phyloP scores from a whole-genome alignment of 1,140 invertebrate species.

The Drosophila arawakana region DNA sequence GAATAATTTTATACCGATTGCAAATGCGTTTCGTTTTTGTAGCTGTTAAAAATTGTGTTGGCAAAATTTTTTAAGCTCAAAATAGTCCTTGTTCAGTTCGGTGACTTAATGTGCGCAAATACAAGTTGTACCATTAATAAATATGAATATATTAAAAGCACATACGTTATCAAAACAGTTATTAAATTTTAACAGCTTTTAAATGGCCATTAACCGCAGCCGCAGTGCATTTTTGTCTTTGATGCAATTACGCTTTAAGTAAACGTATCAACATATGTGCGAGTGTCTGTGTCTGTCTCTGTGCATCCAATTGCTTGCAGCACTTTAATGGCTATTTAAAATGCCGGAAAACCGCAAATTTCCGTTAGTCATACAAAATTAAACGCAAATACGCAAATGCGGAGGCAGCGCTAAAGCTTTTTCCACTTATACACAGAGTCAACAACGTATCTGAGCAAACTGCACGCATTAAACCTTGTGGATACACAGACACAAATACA shows the following conservation, averaged over 20 bases:
- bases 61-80: not conserved
- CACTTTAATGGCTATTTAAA: conserved; percentile 78
- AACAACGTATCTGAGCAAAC: conserved; percentile 40
- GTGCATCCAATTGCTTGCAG: conserved; percentile 47
- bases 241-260: conserved; percentile 19
- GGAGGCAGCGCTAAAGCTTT: conserved; percentile 35
- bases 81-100: not conserved
- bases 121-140: not conserved
- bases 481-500: not conserved
- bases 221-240: conserved; percentile 31
- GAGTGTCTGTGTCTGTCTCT: not conserved
- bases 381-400: conserved; percentile 66
- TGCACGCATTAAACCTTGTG: conserved; percentile 41
- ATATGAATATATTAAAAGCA: conserved; percentile 13
- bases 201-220: conserved; percentile 60
- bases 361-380: conserved; percentile 79
- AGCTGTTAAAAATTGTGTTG: not conserved
- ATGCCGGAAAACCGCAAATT: conserved; percentile 81
- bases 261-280: conserved; percentile 3
- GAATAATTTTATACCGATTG: no score
- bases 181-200: conserved; percentile 46
- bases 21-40: no score
- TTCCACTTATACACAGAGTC: conserved; percentile 39
- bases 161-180: conserved; percentile 35
- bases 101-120: not conserved